Evolutionary conservation across 2,888 invertebrate species (phyloP), one percentile per base, ranked within the genome.

Genomic region (Agelastica alni): DNA sequence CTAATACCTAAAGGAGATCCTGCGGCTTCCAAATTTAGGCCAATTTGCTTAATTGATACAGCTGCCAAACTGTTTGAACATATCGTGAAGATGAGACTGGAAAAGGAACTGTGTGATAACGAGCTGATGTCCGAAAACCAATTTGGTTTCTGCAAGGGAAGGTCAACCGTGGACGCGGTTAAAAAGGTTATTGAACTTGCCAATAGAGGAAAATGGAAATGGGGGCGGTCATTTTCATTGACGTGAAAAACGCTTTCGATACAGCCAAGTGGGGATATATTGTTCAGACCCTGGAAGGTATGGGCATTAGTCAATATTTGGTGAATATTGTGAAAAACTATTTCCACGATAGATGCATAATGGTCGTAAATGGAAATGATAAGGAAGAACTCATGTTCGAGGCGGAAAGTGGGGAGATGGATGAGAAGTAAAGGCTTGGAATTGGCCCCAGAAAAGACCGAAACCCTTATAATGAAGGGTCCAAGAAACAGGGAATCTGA

Each of bases 61-160:
- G n/a, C 18, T 12, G 51, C 31, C 17, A 55, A 55, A 26, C 30
- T 55, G 6, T 42, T 30, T n/a, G 56, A 55, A 42, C 41, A 46
- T 6, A 13, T 55, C 7, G 20, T 55, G 6, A 43, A 30, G 28
- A 14, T 2, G 9, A 10, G 56, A 36, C 22, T 55, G 9, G 18
- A 44, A 2, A 20, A 16, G 2, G 56, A 55, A 28, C 7, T 51
- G n/a, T n/a, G n/a, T n/a, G n/a, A n/a, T n/a, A n/a, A n/a, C n/a
- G n/a, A n/a, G n/a, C n/a, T n/a, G n/a, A n/a, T n/a, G n/a, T n/a
- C n/a, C n/a, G n/a, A n/a, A n/a, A n/a, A n/a, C n/a, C n/a, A n/a
- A n/a, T n/a, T n/a, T n/a, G n/a, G n/a, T n/a, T 56, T 51, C 28
- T 14, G 41, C 6, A 14, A 14, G 5, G 26, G 42, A n/a, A 32